A percentile compares a stretch with the other conserved stretches of the same genome.
These are phyloP conservation scores for Metellina segmentata DNA, from an alignment of 2,888 invertebrate genomes.

Conservation along the genomic window DNA sequence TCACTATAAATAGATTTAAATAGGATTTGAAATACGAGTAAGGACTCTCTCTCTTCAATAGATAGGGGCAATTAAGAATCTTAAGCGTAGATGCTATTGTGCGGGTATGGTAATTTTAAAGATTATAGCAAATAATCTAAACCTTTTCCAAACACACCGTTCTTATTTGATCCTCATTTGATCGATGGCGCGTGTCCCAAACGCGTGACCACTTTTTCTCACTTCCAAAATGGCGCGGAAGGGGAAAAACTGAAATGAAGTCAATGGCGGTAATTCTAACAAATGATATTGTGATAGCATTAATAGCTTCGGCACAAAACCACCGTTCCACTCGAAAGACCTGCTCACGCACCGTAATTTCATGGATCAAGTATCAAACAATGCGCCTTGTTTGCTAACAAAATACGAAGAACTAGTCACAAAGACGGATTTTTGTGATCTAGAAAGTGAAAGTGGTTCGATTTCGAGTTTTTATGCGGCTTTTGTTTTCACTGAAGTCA, in stretches of 20 bases:
- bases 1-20: too few species aligned
- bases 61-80: too few species aligned
- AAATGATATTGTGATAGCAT: too few species aligned
- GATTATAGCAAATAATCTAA: neutral
- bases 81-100: too few species aligned
- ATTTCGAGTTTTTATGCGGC: neutral
- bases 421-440: neutral
- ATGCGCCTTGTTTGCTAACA: slow-evolving; percentile 9
- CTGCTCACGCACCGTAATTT: neutral
- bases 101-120: too few species aligned
- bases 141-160: neutral
- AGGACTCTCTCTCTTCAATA: too few species aligned
- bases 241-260: too few species aligned
- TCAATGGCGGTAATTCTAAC: too few species aligned
- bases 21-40: too few species aligned
- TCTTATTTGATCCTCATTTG: neutral
- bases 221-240: neutral
- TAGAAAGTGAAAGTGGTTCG: neutral
- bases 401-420: neutral
- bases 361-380: slow-evolving; percentile 34
- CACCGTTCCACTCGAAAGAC: neutral
- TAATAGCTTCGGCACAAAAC: slow-evolving; percentile 4
- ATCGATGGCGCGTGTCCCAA: neutral
- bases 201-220: slow-evolving; percentile 1
- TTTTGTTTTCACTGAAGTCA: neutral